These are phyloP conservation scores for Anolis carolinensis DNA, from an alignment of 2,113 vertebrate genomes.

Conservation along the genomic window DNA sequence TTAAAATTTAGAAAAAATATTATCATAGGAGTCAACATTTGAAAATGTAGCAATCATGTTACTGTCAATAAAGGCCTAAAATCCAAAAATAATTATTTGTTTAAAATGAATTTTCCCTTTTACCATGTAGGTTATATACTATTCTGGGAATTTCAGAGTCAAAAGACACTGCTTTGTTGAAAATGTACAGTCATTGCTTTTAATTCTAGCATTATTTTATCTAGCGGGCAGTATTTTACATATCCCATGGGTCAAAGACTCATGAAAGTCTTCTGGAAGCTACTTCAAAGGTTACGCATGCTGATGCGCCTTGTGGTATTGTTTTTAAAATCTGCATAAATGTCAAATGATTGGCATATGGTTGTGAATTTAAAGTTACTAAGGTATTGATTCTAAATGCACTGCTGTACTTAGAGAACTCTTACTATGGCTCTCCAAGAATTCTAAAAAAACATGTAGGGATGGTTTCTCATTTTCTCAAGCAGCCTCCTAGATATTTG, in stretches of 20 bases:
- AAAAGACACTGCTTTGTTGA: not conserved
- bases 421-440: not conserved
- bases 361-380: not conserved
- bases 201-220: not conserved
- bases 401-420: not conserved
- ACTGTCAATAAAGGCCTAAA: constrained; percentile 13
- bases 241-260: constrained; percentile 15
- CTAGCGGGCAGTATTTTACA: not conserved
- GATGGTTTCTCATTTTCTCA: not conserved
- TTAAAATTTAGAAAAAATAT: not conserved
- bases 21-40: not conserved
- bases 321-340: not conserved
- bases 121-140: constrained; percentile 8
- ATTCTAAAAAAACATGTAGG: not conserved
- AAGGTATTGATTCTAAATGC: not conserved
- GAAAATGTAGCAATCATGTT: constrained; percentile 3
- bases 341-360: not conserved
- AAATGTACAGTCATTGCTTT: constrained; percentile 38
- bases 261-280: constrained; percentile 10
- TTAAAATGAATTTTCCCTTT: constrained; percentile 29
- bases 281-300: not conserved
- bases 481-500: not conserved
- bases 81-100: not conserved
- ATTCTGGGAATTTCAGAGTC: constrained; percentile 51
- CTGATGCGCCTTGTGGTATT: constrained; percentile 9